Conservation (phyloP, 2,797 vertebrate species). For the Arctocebus calabarensis region DNA sequence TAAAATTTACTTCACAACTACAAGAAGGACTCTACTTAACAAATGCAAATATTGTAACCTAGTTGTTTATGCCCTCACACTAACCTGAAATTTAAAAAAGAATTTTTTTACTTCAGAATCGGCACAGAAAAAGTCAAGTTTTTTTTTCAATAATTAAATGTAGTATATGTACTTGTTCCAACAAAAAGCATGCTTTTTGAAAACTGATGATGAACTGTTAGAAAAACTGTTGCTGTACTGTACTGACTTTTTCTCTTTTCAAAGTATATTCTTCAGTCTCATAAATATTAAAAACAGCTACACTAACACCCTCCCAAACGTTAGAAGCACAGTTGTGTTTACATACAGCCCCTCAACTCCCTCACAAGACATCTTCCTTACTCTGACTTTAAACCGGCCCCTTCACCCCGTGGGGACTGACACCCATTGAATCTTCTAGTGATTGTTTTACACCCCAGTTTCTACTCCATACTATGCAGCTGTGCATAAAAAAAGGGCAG, state of each 20-base stretch:
- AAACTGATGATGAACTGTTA: conserved; percentile 18
- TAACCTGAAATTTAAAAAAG: too few species aligned
- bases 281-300: conserved; percentile 6
- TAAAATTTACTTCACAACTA: conserved; percentile 21
- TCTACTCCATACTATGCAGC: not conserved
- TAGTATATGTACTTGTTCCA: not conserved
- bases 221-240: not conserved
- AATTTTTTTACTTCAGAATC: too few species aligned
- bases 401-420: not conserved
- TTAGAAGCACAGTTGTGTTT: not conserved
- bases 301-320: not conserved
- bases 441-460: conserved; percentile 2
- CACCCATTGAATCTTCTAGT: not conserved
- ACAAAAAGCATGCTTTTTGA: conserved; percentile 38
- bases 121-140: not conserved
- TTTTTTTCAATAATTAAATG: not conserved
- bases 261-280: conserved; percentile 18
- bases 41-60: too few species aligned
- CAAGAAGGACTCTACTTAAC: too few species aligned
- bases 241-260: not conserved
- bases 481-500: not conserved
- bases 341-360: not conserved
- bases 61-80: too few species aligned
- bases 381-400: not conserved
- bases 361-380: not conserved